Percentiles rank a stretch among this genome's conserved stretches.
Conservation (phyloP, 2,888 invertebrate genomes). For the Macroteleia sp. region DNA sequence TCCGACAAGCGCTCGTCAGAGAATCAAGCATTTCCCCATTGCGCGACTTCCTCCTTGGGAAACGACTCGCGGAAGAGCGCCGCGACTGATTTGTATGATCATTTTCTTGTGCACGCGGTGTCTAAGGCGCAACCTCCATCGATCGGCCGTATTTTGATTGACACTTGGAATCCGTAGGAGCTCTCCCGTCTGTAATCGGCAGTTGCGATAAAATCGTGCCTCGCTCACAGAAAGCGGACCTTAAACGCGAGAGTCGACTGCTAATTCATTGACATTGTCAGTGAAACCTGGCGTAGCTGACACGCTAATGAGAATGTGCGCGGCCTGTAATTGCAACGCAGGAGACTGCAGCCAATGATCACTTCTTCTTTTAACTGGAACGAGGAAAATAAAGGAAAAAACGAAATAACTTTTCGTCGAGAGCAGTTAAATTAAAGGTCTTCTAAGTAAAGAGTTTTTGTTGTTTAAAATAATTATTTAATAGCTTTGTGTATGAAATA, state of each 20-base stretch:
- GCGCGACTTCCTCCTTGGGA: neutral
- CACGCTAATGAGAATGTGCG: conserved; percentile 56
- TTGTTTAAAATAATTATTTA: too few relatives aligned
- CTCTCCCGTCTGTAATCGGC: conserved; percentile 34
- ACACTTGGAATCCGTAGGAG: conserved; percentile 45
- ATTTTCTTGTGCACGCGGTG: conserved; percentile 28
- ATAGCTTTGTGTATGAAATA: too few relatives aligned
- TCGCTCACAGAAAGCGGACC: conserved; percentile 34
- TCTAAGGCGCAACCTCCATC: conserved; percentile 38
- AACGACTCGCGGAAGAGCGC: conserved; percentile 12
- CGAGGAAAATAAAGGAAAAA: conserved; percentile 7
- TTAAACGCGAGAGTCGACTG: conserved; percentile 32
- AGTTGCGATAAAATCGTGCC: conserved; percentile 36
- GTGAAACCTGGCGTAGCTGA: conserved; percentile 52
- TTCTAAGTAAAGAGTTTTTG: too few relatives aligned
- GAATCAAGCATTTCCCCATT: neutral
- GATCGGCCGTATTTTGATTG: conserved; percentile 54
- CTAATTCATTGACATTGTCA: conserved; percentile 59
- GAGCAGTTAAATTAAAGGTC: too few relatives aligned
- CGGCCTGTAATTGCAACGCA: conserved; percentile 49
- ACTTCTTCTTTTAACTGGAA: conserved; percentile 35
- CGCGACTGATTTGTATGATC: conserved; percentile 49
- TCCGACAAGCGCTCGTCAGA: conserved; percentile 26
- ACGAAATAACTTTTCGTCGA: too few relatives aligned
- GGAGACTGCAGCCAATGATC: conserved; percentile 35